A percentile compares a stretch with the other conserved stretches of the same genome.
Conservation (phyloP, 2,797 vertebrate species). For the Phylloscopus collybita region DNA sequence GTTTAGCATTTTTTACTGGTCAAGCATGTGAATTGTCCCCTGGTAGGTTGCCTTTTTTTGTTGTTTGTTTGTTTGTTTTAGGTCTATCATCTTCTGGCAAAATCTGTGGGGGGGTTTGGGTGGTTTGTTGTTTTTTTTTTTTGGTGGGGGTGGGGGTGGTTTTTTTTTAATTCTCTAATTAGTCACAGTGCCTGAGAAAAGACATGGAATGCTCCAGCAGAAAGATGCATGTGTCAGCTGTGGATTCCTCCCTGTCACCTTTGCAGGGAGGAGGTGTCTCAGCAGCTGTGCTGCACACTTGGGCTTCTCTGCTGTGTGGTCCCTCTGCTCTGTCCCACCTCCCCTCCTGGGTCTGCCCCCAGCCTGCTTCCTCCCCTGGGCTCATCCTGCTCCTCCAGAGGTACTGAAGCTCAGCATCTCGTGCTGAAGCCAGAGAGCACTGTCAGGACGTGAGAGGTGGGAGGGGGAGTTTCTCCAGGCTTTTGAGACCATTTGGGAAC, state of each 20-base stretch:
- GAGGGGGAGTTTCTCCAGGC: not conserved
- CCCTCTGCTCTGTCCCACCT: not conserved
- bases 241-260: slow-evolving; percentile 38
- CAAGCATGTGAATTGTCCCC: slow-evolving; percentile 43
- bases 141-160: too few relatives aligned
- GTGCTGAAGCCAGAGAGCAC: not conserved
- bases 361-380: not conserved
- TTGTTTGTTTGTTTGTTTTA: not conserved
- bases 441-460: accelerated
- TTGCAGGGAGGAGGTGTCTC: not conserved
- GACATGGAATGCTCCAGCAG: slow-evolving; percentile 29
- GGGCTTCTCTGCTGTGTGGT: not conserved
- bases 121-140: not conserved
- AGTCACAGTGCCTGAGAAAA: slow-evolving; percentile 45
- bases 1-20: slow-evolving; percentile 43
- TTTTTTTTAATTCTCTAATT: slow-evolving; percentile 40
- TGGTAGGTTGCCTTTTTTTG: not conserved
- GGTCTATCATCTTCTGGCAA: slow-evolving; percentile 56
- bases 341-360: not conserved
- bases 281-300: not conserved
- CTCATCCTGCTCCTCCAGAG: not conserved
- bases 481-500: not conserved
- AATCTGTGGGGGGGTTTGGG: not conserved
- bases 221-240: slow-evolving; percentile 57
- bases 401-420: not conserved